Percentiles rank a stretch among this genome's conserved stretches.
These are phyloP conservation scores for Bruchidius siliquastri DNA, from an alignment of 2,888 invertebrate species.

Conservation along the genomic window DNA sequence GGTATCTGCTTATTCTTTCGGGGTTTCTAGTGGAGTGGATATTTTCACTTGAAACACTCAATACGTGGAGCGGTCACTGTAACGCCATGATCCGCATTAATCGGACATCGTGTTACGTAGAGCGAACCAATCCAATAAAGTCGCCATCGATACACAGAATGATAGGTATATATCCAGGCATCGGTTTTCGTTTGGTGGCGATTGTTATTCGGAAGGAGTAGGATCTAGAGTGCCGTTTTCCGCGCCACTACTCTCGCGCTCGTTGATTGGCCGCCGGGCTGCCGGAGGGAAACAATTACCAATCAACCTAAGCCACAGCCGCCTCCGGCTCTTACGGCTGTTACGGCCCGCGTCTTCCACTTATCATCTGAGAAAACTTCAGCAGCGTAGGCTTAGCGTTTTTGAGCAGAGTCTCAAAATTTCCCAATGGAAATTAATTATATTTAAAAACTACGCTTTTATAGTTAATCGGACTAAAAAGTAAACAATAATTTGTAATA, in stretches of 20 bases:
- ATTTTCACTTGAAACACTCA: neutral
- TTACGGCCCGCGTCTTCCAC: neutral
- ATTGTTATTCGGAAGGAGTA: constrained; percentile 45
- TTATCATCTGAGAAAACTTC: neutral
- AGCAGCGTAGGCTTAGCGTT: neutral
- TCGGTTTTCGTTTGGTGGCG: neutral
- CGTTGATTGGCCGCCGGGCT: constrained; percentile 47
- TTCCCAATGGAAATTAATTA: too few relatives aligned
- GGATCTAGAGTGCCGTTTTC: constrained; percentile 44
- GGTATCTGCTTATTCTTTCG: too few relatives aligned
- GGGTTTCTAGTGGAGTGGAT: too few relatives aligned
- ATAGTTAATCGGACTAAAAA: too few relatives aligned
- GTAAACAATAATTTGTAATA: too few relatives aligned
- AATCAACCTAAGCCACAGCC: constrained; percentile 37
- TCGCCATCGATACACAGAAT: constrained; percentile 15
- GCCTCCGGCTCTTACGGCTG: constrained; percentile 12
- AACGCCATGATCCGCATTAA: neutral
- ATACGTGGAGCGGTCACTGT: neutral
- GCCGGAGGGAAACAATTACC: constrained; percentile 44
- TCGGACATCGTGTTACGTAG: neutral
- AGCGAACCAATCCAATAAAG: constrained; percentile 11
- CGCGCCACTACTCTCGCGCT: constrained; percentile 45
- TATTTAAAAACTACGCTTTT: too few relatives aligned
- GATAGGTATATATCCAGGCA: constrained; percentile 9
- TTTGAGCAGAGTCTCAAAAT: too few relatives aligned